phyloP scores from a whole-genome alignment of 2,113 vertebrate genomes.

The Crotalus tigris region DNA sequence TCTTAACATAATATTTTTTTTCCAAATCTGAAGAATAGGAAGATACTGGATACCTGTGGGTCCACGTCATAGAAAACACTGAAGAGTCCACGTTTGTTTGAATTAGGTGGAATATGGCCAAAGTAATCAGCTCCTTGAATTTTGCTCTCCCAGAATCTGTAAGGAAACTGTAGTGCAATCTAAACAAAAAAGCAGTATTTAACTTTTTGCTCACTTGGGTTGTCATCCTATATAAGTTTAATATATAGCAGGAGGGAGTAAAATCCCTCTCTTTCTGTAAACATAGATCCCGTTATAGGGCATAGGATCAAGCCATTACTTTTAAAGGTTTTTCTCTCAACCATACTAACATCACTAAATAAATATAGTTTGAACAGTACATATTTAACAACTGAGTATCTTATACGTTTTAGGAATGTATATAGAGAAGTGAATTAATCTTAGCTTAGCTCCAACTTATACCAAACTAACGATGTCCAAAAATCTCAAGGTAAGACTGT shows the following conservation, averaged over 20 bases:
- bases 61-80: slow-evolving; percentile 97
- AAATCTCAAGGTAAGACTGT: not conserved
- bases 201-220: not conserved
- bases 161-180: slow-evolving; percentile 93
- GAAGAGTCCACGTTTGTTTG: slow-evolving; percentile 88
- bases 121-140: slow-evolving; percentile 97
- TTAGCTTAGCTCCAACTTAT: not conserved
- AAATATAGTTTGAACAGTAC: not conserved
- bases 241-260: not conserved
- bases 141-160: slow-evolving; percentile 93
- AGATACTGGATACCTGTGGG: slow-evolving; percentile 77
- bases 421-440: not conserved
- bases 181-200: slow-evolving; percentile 51
- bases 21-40: not conserved
- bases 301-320: not conserved
- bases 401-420: not conserved
- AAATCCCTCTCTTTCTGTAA: not conserved
- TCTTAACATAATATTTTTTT: no score
- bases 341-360: not conserved
- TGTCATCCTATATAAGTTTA: not conserved
- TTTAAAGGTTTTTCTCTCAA: not conserved
- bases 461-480: not conserved
- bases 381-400: not conserved
- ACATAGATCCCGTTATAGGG: not conserved
- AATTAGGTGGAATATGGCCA: slow-evolving; percentile 85